Conservation (phyloP, 2,113 vertebrate species). For the Tautogolabrus adspersus region DNA sequence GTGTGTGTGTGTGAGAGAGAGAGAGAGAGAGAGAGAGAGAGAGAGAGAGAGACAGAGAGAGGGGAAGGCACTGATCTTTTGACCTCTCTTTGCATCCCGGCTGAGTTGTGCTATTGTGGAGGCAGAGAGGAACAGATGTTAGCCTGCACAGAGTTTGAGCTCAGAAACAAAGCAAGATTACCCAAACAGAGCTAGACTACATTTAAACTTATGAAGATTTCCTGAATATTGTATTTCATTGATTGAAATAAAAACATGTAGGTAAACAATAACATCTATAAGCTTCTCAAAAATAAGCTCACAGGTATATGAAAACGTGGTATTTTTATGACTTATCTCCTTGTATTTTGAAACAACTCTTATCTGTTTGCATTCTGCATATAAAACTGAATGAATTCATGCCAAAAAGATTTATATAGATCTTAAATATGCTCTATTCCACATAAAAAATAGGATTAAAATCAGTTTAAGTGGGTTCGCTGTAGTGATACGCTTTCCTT, state of each 20-base stretch:
- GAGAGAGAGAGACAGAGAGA: not conserved
- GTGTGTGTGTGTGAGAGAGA: slow-evolving; percentile 1
- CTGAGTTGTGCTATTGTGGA: slow-evolving; percentile 80
- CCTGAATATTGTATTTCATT: not conserved
- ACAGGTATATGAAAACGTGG: not conserved
- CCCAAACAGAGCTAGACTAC: slow-evolving; percentile 29
- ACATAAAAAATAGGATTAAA: slow-evolving; percentile 51
- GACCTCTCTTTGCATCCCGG: slow-evolving; percentile 80
- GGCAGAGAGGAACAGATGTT: slow-evolving; percentile 82
- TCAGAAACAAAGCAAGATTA: slow-evolving; percentile 52
- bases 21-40: no score
- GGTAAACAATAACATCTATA: not conserved
- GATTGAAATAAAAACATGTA: not conserved
- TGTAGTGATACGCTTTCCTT: slow-evolving; percentile 43
- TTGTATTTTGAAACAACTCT: not conserved
- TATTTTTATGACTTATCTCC: not conserved
- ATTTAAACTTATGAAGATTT: not conserved
- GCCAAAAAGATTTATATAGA: slow-evolving; percentile 31
- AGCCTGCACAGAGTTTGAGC: slow-evolving; percentile 60
- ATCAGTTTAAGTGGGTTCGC: slow-evolving; percentile 51
- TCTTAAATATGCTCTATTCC: slow-evolving; percentile 16
- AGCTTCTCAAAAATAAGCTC: not conserved
- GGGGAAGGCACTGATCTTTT: slow-evolving; percentile 81
- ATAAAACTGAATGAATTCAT: not conserved
- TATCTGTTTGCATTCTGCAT: not conserved